phyloP scores from a whole-genome alignment of 2,888 invertebrate genomes.

The Argyresthia albistria region DNA sequence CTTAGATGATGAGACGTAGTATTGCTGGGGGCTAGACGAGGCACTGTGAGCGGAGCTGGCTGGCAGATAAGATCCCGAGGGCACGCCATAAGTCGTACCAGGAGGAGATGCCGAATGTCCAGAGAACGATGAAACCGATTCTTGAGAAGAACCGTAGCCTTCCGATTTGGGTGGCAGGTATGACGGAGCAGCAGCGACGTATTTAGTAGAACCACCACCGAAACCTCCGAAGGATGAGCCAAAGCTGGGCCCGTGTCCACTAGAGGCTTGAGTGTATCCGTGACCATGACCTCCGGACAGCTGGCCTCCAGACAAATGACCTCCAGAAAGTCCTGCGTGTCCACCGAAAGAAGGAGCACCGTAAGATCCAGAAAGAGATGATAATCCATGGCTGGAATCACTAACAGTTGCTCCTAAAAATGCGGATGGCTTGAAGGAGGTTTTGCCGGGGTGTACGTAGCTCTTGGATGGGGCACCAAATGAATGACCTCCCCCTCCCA shows the following conservation, averaged over 20 bases:
- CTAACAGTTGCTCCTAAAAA: conserved; percentile 50
- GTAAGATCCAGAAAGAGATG: conserved; percentile 36
- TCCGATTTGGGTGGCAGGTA: conserved; percentile 42
- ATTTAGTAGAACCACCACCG: conserved; percentile 40
- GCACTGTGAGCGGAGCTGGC: conserved; percentile 36
- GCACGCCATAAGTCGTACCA: conserved; percentile 42
- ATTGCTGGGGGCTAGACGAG: conserved; percentile 47
- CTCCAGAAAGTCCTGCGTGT: neutral
- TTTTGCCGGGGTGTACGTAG: conserved; percentile 39
- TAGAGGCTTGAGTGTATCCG: conserved; percentile 18
- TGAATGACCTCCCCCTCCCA: conserved; percentile 11
- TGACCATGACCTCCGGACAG: neutral
- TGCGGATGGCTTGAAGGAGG: conserved; percentile 58
- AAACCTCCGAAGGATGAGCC: conserved; percentile 35
- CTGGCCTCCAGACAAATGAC: neutral
- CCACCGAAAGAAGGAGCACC: conserved; percentile 34
- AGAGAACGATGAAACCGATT: conserved; percentile 33
- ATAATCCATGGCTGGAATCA: conserved; percentile 39
- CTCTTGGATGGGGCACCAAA: conserved; percentile 21
- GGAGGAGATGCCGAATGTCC: conserved; percentile 44
- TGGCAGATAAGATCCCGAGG: conserved; percentile 31
- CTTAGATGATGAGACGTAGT: conserved; percentile 42
- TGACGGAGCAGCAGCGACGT: conserved; percentile 30
- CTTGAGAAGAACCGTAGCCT: conserved; percentile 34
- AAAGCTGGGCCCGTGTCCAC: conserved; percentile 33